A percentile compares a stretch with the other conserved stretches of the same genome.
Conservation (phyloP, 2,113 vertebrate genomes). For the Oxyura jamaicensis region DNA sequence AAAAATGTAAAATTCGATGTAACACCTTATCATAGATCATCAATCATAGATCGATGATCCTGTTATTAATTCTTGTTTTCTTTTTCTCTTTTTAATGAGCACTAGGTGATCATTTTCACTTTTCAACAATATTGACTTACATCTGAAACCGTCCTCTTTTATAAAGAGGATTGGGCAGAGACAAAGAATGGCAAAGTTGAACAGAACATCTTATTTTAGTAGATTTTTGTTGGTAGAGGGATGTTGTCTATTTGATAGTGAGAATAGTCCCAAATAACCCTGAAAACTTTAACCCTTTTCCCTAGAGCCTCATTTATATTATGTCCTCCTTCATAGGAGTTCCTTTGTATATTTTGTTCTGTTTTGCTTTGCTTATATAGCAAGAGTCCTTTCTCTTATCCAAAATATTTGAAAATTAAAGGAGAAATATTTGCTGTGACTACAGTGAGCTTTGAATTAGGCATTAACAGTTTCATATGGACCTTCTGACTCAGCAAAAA, state of each 20-base stretch:
- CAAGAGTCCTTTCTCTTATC: neutral
- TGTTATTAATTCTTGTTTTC: neutral
- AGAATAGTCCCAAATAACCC: neutral
- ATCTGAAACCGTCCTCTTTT: neutral
- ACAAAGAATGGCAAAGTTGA: neutral
- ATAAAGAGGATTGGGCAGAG: neutral
- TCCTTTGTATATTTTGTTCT: neutral
- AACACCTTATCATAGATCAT: neutral
- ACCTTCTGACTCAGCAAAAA: neutral
- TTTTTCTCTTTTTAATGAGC: neutral
- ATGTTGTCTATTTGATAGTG: neutral
- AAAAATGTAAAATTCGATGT: neutral
- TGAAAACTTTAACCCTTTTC: neutral
- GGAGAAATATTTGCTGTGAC: neutral
- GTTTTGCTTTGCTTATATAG: neutral
- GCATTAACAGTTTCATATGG: neutral
- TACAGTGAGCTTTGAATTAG: neutral
- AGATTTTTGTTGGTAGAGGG: neutral
- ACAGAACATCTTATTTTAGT: neutral
- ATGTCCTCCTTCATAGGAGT: neutral
- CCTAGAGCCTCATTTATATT: neutral
- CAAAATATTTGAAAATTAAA: neutral
- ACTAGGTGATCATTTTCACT: neutral
- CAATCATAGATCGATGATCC: too few species aligned
- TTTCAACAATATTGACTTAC: neutral